Evolutionary conservation across 2,797 vertebrate species (phyloP).

Genomic region (Zonotrichia albicollis): DNA sequence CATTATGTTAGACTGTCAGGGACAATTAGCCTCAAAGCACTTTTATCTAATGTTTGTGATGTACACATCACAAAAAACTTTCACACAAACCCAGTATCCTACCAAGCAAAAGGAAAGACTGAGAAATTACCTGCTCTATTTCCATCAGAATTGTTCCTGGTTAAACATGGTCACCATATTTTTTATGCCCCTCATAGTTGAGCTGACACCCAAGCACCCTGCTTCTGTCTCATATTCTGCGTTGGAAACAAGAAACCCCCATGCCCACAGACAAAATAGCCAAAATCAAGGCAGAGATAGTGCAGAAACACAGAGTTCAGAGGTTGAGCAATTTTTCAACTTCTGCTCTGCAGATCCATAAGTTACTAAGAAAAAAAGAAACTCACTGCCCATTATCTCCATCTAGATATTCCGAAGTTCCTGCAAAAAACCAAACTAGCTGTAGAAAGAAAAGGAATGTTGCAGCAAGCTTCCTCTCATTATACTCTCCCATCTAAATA

Average conservation of each 20-base stretch:
- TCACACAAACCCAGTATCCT: background rate
- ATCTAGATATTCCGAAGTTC: background rate
- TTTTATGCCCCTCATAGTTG: background rate
- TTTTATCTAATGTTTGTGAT: background rate
- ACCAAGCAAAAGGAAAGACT: background rate
- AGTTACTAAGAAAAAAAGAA: background rate
- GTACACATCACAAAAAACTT: background rate
- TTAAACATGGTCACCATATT: background rate
- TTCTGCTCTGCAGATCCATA: background rate
- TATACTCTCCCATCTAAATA: background rate
- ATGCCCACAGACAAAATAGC: background rate
- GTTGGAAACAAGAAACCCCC: background rate
- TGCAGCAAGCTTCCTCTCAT: background rate
- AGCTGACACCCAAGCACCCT: background rate
- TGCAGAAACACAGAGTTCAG: background rate
- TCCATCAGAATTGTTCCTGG: background rate
- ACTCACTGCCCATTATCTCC: background rate
- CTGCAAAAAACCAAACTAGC: background rate
- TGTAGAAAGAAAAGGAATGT: background rate
- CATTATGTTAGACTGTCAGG: background rate
- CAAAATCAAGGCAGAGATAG: background rate
- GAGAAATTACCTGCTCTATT: background rate
- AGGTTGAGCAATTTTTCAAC: background rate
- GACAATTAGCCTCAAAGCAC: background rate
- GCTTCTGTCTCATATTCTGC: background rate